phyloP scores from a whole-genome alignment of 92 coral and sea anemone species.

The Zoanthus sociatus region DNA sequence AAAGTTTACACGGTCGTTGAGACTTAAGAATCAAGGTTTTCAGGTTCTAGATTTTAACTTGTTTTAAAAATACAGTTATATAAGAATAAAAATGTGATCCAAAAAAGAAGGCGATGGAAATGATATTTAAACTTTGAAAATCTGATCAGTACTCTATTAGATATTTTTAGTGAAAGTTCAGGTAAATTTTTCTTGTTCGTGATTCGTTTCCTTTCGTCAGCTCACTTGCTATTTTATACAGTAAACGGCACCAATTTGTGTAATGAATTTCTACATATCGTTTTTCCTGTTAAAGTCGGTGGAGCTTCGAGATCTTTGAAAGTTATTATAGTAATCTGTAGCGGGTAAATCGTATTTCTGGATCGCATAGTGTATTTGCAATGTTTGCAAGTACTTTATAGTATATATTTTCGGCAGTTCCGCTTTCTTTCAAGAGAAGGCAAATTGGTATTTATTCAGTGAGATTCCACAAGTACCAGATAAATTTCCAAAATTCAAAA shows the following conservation, averaged over 20 bases:
- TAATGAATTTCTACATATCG: not conserved
- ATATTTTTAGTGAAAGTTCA: not conserved
- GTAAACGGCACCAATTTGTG: not conserved
- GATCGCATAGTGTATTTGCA: not conserved
- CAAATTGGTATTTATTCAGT: not conserved
- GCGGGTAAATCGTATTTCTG: not conserved
- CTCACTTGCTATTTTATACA: not conserved
- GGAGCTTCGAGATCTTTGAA: not conserved
- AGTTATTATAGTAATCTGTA: not conserved
- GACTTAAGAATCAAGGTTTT: not conserved
- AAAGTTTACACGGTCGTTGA: not conserved
- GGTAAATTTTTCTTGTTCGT: not conserved
- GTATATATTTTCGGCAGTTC: no score
- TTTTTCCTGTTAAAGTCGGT: not conserved
- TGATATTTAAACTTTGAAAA: constrained; percentile 4
- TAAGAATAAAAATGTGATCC: not conserved
- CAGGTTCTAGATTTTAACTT: no score
- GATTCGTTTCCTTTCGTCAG: not conserved
- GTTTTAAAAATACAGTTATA: not conserved
- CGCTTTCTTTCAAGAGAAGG: not conserved
- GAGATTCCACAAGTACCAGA: not conserved
- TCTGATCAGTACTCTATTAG: not conserved
- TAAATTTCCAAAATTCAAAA: not conserved
- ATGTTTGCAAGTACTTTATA: no score
- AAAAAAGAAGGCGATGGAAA: not conserved